Evolutionary conservation across 2,888 invertebrate species (phyloP).

Genomic region (Timandra comae): DNA sequence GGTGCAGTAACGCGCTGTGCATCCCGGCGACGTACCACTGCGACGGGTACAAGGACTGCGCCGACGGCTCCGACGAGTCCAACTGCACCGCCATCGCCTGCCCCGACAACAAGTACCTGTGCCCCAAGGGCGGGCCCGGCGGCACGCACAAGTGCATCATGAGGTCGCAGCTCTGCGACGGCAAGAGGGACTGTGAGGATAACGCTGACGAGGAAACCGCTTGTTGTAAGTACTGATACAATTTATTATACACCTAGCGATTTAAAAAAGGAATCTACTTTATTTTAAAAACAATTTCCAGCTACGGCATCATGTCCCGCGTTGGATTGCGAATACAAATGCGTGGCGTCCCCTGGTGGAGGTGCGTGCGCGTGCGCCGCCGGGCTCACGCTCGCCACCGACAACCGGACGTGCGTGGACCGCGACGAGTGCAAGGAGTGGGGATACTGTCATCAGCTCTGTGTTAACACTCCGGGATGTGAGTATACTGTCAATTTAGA

Average conservation of each 20-base stretch:
- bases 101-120: conserved; percentile 93
- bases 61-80: conserved; percentile 92
- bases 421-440: conserved; percentile 94
- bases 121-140: conserved; percentile 83
- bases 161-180: conserved; percentile 91
- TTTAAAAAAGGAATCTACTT: too few species aligned
- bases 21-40: conserved; percentile 92
- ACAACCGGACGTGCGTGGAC: conserved; percentile 92
- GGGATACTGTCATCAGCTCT: conserved; percentile 97
- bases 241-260: not conserved
- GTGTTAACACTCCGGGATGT: conserved; percentile 89
- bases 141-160: conserved; percentile 91
- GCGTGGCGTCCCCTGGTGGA: conserved; percentile 92
- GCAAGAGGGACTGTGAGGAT: conserved; percentile 93
- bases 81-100: conserved; percentile 93
- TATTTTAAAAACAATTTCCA: too few species aligned
- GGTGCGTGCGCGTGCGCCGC: conserved; percentile 93
- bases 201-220: conserved; percentile 92
- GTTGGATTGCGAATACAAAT: conserved; percentile 92
- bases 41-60: conserved; percentile 92
- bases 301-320: conserved; percentile 89
- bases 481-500: conserved; percentile 22
- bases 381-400: conserved; percentile 88
- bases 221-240: conserved; percentile 95
- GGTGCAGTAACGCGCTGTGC: conserved; percentile 94